Conservation (phyloP, 2,888 invertebrate genomes). For the Cybosia mesomella region DNA sequence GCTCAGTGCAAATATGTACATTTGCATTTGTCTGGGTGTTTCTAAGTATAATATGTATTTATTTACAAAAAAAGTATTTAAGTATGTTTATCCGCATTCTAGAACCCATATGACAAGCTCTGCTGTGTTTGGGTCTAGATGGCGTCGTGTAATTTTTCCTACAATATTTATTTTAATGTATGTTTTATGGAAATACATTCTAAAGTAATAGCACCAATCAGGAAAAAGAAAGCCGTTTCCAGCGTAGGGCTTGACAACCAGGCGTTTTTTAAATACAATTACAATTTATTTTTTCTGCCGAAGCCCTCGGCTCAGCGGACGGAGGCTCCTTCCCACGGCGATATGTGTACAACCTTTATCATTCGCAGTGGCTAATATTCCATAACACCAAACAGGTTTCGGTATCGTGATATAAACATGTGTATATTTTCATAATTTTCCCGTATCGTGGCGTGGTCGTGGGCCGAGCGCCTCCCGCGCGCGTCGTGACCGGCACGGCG, state of each 20-base stretch:
- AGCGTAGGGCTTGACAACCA: neutral
- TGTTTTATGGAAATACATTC: no score
- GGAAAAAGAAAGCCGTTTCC: neutral
- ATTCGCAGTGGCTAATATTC: slow-evolving; percentile 13
- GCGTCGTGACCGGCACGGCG: slow-evolving; percentile 51
- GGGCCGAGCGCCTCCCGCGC: slow-evolving; percentile 30
- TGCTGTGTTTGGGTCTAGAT: no score
- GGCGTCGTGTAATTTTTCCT: no score
- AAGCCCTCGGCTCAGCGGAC: neutral
- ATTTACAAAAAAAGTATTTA: no score
- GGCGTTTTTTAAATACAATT: slow-evolving; percentile 19
- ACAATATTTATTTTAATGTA: no score
- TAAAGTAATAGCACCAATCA: neutral
- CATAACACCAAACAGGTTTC: slow-evolving; percentile 23
- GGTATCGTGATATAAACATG: slow-evolving; percentile 44
- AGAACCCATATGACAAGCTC: no score
- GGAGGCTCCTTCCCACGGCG: slow-evolving; percentile 20
- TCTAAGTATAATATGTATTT: no score
- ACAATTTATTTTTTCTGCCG: slow-evolving; percentile 9
- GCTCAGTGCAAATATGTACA: no score
- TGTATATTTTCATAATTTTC: slow-evolving; percentile 55
- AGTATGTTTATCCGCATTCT: no score
- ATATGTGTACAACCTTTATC: neutral
- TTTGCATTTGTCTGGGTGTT: no score
- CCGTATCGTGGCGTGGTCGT: slow-evolving; percentile 37